Conservation (phyloP, 2,888 invertebrate species). For the Prenolepis imparis region DNA sequence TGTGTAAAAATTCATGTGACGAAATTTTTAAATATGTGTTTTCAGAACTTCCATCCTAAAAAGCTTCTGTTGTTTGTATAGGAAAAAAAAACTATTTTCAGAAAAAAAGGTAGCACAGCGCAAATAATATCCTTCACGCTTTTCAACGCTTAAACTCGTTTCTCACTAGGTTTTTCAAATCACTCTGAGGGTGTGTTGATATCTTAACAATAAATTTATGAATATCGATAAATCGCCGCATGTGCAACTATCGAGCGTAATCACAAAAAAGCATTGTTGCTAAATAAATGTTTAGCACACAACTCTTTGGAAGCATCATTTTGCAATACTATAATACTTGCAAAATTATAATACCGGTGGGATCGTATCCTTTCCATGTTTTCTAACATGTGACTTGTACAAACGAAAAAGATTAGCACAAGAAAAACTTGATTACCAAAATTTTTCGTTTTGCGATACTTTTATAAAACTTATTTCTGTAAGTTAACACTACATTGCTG, state of each 20-base stretch:
- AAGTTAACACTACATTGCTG: neutral
- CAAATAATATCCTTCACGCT: conserved; percentile 16
- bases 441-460: neutral
- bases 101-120: neutral
- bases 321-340: conserved; percentile 10
- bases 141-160: conserved; percentile 24
- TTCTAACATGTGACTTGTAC: neutral
- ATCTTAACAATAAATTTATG: conserved; percentile 30
- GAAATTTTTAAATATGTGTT: conserved; percentile 22
- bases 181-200: conserved; percentile 31
- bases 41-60: neutral
- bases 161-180: conserved; percentile 22
- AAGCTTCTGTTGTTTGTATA: neutral
- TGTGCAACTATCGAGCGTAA: conserved; percentile 27
- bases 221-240: conserved; percentile 22
- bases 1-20: conserved; percentile 26
- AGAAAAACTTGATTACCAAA: conserved; percentile 4
- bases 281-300: conserved; percentile 32
- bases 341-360: conserved; percentile 10
- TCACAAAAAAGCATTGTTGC: conserved; percentile 8
- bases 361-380: neutral
- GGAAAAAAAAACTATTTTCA: conserved; percentile 31
- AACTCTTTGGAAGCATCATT: conserved; percentile 31
- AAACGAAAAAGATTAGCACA: conserved; percentile 3
- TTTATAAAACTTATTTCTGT: conserved; percentile 14